Evolutionary conservation across 2,113 vertebrate species (phyloP), one percentile per base, ranked within the genome.

Genomic region (Ictalurus punctatus): DNA sequence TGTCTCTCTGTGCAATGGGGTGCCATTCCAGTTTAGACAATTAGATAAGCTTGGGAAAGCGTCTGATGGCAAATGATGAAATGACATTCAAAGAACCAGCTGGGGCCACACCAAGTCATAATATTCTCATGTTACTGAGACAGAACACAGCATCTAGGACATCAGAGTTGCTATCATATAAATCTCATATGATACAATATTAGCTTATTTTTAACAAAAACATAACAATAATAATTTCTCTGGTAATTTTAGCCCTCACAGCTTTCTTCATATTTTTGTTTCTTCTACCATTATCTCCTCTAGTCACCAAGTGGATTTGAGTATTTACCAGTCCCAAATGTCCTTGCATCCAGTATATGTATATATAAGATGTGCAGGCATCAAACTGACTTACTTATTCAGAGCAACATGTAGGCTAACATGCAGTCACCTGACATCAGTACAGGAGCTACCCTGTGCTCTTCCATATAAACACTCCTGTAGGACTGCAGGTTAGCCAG

Each of bases 1-100:
- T 61, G 83, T 59, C 83, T 90, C 85, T 74, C 84, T 80, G 74
- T 90, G 84, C 91, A 69, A 91, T 61, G 10, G 86, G 91, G 90
- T 88, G 90, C 69, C 86, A 86, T 92, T 91, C 88, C 81, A 86
- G 82, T 90, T 91, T 88, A 91, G 90, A 92, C 87, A 87, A 91
- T 92, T 89, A 92, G 89, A 87, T 87, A 67, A 91, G 89, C 89
- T 92, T 88, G 89, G 89, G 89, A 84, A 91, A 90, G 82, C 83
- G 30, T 85, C 89, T 89, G 88, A 88, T 91, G 90, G 88, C 88
- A 52, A 85, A 87, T 89, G 88, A 90, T 90, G 87, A 90, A 90
- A 89, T 88, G 86, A 85, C 88, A 91, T 92, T 89, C 86, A 59
- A 71, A 85, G 23, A 84, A 90, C 84, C 92, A 92, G 91, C 90